These are phyloP conservation scores for Timandra comae DNA, from an alignment of 2,888 invertebrate species.

Conservation along the genomic window DNA sequence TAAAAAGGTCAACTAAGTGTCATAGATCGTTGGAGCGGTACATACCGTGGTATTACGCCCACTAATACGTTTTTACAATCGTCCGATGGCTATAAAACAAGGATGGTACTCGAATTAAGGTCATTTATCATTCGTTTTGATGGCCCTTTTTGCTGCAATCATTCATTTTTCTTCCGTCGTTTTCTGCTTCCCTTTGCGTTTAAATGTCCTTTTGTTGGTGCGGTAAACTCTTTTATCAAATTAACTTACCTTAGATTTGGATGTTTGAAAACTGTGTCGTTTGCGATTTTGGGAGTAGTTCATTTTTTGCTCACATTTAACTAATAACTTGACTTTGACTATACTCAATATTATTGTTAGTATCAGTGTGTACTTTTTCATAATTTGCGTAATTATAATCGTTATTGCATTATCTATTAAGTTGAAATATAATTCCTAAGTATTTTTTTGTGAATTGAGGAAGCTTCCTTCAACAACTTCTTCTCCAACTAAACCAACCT, in stretches of 20 bases:
- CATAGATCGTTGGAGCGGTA: conserved; percentile 47
- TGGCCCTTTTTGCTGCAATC: conserved; percentile 76
- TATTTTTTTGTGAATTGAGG: too few relatives aligned
- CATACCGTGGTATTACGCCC: conserved; percentile 35
- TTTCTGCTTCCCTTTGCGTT: conserved; percentile 68
- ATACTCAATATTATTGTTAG: too few relatives aligned
- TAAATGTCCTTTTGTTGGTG: conserved; percentile 64
- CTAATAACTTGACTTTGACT: too few relatives aligned
- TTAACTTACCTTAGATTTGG: conserved; percentile 45
- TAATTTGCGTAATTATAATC: too few relatives aligned
- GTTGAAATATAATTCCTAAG: too few relatives aligned
- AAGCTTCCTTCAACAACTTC: too few relatives aligned
- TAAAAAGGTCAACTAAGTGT: conserved; percentile 62
- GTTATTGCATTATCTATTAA: too few relatives aligned
- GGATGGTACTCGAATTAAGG: conserved; percentile 70
- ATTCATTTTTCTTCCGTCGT: conserved; percentile 75
- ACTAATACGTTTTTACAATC: conserved; percentile 76
- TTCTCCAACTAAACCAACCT: too few relatives aligned
- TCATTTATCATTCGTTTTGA: conserved; percentile 76
- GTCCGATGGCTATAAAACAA: conserved; percentile 72
- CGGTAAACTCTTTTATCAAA: conserved; percentile 56
- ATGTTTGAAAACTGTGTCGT: conserved; percentile 2
- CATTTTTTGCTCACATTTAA: too few relatives aligned
- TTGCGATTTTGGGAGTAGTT: too few relatives aligned
- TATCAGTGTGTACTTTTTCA: too few relatives aligned